Evolutionary conservation across 1,140 invertebrate genomes (phyloP).

Genomic region (Apocrypta bakeri): DNA sequence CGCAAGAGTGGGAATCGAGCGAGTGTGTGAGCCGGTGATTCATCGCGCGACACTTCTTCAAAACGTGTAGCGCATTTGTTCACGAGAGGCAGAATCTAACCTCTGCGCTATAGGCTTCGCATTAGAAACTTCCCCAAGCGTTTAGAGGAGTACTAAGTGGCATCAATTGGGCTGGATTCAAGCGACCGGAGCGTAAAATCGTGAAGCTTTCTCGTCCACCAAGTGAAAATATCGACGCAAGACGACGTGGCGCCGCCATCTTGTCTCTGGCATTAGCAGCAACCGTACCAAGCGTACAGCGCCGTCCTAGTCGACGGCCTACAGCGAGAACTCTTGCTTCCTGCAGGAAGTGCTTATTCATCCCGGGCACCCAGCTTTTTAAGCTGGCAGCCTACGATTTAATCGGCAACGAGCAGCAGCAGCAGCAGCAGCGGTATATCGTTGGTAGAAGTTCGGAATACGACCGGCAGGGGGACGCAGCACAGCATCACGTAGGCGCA

Average conservation of each 20-base stretch:
- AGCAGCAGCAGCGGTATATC: neutral
- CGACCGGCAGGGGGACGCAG: conserved; percentile 2
- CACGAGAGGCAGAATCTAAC: neutral
- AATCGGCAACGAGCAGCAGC: neutral
- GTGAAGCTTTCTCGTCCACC: neutral
- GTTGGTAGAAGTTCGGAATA: neutral
- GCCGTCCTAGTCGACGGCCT: neutral
- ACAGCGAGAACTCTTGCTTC: neutral
- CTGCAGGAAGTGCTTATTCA: neutral
- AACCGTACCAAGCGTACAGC: neutral
- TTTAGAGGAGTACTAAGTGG: neutral
- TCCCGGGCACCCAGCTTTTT: neutral
- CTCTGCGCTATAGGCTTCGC: neutral
- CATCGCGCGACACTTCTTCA: neutral
- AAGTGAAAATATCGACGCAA: neutral
- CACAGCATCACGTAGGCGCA: neutral
- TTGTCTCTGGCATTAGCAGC: conserved; percentile 3
- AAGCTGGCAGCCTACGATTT: conserved; percentile 2
- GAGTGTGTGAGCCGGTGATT: conserved; percentile 29
- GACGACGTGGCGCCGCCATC: conserved; percentile 45
- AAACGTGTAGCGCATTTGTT: neutral
- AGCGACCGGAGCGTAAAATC: neutral
- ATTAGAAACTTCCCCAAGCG: too few relatives aligned
- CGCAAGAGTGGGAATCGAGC: conserved; percentile 1
- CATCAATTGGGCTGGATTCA: neutral